A percentile compares a stretch with the other conserved stretches of the same genome.
phyloP scores from a whole-genome alignment of 2,113 vertebrate genomes.

The Aptenodytes forsteri region DNA sequence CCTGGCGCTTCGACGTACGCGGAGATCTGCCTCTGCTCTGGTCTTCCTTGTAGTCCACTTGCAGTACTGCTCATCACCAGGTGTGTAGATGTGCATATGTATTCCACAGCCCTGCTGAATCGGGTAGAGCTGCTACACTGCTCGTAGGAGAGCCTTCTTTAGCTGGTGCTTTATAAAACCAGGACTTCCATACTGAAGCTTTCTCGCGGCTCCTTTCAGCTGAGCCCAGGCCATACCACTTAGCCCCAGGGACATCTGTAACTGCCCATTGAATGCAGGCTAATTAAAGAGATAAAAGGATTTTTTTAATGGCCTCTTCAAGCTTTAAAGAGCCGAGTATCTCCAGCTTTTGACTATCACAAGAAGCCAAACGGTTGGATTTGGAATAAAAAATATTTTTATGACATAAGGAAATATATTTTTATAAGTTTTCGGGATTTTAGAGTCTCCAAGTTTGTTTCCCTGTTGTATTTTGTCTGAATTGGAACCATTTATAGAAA shows the following conservation, averaged over 20 bases:
- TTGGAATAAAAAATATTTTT: background rate
- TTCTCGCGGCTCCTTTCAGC: background rate
- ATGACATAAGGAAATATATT: background rate
- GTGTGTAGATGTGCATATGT: background rate
- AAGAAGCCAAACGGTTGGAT: background rate
- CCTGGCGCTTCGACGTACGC: background rate
- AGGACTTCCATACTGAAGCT: background rate
- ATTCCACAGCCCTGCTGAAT: background rate
- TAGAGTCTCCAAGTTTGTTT: background rate
- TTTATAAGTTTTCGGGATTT: background rate
- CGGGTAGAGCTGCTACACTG: background rate
- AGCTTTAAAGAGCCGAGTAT: background rate
- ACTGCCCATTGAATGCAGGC: background rate
- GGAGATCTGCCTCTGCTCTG: background rate
- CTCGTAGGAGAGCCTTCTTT: background rate
- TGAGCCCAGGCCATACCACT: background rate
- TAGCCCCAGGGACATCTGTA: background rate
- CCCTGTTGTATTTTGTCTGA: background rate
- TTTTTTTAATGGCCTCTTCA: background rate
- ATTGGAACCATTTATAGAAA: background rate
- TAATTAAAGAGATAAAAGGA: background rate
- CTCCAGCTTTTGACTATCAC: background rate
- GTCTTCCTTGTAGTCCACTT: background rate
- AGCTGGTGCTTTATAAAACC: background rate
- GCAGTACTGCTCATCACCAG: background rate